A percentile compares a stretch with the other conserved stretches of the same genome.
These are phyloP conservation scores for Oxytorus armatus DNA, from an alignment of 2,888 invertebrate genomes.

Conservation along the genomic window DNA sequence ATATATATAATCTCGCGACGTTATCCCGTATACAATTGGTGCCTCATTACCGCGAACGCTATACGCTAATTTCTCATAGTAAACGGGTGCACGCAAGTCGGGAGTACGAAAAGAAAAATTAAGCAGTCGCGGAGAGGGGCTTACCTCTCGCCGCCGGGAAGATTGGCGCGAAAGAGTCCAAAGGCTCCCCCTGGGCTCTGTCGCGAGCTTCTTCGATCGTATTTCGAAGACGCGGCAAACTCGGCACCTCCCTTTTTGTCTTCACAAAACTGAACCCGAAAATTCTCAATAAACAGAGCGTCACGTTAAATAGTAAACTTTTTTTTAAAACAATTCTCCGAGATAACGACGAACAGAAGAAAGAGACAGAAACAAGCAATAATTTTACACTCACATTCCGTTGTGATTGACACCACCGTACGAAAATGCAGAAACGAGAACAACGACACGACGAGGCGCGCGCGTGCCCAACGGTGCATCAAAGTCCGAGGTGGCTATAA, in stretches of 20 bases:
- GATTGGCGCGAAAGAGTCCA: slow-evolving; percentile 59
- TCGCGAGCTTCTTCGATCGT: slow-evolving; percentile 41
- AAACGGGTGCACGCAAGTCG: slow-evolving; percentile 9
- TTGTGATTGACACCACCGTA: slow-evolving; percentile 52
- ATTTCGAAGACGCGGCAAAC: slow-evolving; percentile 30
- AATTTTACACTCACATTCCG: slow-evolving; percentile 17
- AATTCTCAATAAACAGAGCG: background rate
- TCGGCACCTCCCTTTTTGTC: slow-evolving; percentile 22
- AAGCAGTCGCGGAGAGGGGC: background rate
- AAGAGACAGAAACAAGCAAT: slow-evolving; percentile 4
- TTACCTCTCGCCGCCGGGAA: slow-evolving; percentile 57
- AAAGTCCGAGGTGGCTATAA: slow-evolving; percentile 13
- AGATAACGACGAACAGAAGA: background rate
- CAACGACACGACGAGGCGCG: slow-evolving; percentile 12
- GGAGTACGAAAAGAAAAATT: slow-evolving; percentile 2
- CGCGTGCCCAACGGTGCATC: slow-evolving; percentile 31
- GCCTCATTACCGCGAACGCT: background rate
- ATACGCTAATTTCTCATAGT: slow-evolving; percentile 1
- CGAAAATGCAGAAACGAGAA: slow-evolving; percentile 18
- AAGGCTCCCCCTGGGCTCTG: slow-evolving; percentile 11
- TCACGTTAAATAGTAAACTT: background rate
- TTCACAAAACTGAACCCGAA: background rate
- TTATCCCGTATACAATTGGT: background rate
- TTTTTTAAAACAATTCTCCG: slow-evolving; percentile 7
- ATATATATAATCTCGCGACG: background rate